phyloP scores from a whole-genome alignment of 2,113 vertebrate species.

The Chloropsis cyanopogon region DNA sequence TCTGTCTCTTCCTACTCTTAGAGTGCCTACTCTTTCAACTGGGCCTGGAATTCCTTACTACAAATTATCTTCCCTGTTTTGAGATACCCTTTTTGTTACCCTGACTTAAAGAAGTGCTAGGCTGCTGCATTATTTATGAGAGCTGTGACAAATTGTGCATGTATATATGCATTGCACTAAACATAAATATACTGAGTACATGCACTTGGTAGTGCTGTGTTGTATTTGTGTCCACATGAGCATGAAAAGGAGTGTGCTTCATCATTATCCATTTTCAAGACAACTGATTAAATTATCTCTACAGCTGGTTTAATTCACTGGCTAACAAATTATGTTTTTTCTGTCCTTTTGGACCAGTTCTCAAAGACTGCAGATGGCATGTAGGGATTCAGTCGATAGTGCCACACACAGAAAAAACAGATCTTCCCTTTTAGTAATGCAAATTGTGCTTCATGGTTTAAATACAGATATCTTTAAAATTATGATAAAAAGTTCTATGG shows the following conservation, averaged over 20 bases:
- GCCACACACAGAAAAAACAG: background rate
- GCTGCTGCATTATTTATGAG: background rate
- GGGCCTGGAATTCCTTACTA: background rate
- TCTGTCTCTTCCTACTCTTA: background rate
- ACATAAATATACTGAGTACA: background rate
- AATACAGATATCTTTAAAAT: background rate
- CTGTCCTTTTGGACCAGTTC: background rate
- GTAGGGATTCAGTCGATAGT: background rate
- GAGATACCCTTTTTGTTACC: background rate
- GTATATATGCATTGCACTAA: background rate
- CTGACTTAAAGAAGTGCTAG: background rate
- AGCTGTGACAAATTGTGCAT: background rate
- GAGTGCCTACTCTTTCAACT: background rate
- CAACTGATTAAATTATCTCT: constrained; percentile 6
- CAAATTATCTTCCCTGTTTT: background rate
- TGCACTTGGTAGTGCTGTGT: background rate
- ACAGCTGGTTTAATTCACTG: background rate
- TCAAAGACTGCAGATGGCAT: background rate
- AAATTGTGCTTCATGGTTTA: background rate
- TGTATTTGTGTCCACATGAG: background rate
- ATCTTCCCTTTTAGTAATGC: background rate
- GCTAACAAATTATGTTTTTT: background rate
- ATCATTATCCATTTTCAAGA: background rate
- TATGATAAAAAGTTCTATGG: background rate
- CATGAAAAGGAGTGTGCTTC: background rate